Conservation (phyloP, 2,113 vertebrate genomes). For the Marmota monax region DNA sequence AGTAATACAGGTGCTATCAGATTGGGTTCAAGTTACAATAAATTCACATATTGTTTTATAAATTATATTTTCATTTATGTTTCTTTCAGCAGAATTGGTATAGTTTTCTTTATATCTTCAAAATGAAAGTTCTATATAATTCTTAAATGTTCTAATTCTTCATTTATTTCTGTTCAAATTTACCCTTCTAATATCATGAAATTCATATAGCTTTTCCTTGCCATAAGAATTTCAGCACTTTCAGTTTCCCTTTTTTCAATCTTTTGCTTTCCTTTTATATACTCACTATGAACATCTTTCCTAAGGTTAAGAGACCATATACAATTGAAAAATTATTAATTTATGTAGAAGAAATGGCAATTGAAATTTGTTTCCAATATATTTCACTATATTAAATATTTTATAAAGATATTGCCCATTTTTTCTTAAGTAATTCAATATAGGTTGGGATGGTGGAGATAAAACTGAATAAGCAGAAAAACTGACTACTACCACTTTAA, state of each 20-base stretch:
- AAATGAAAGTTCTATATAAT: not conserved
- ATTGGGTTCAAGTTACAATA: not conserved
- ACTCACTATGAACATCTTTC: not conserved
- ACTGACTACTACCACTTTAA: not conserved
- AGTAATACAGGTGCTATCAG: not conserved
- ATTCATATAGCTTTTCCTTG: not conserved
- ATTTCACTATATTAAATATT: not conserved
- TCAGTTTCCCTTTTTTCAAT: not conserved
- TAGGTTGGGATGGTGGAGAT: not conserved
- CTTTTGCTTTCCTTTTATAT: not conserved
- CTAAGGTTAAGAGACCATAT: not conserved
- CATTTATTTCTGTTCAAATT: not conserved
- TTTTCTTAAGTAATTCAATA: not conserved
- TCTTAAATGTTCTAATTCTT: not conserved
- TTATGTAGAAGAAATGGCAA: not conserved
- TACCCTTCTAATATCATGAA: not conserved
- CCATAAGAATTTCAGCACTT: not conserved
- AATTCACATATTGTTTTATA: not conserved
- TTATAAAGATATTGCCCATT: not conserved
- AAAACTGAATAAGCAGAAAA: not conserved
- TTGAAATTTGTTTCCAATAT: not conserved
- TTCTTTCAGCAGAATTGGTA: not conserved
- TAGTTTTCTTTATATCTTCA: not conserved
- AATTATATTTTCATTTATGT: not conserved
- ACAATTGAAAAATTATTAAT: not conserved